These are phyloP conservation scores for Caracal caracal DNA, from an alignment of 2,113 vertebrate species.

Conservation along the genomic window DNA sequence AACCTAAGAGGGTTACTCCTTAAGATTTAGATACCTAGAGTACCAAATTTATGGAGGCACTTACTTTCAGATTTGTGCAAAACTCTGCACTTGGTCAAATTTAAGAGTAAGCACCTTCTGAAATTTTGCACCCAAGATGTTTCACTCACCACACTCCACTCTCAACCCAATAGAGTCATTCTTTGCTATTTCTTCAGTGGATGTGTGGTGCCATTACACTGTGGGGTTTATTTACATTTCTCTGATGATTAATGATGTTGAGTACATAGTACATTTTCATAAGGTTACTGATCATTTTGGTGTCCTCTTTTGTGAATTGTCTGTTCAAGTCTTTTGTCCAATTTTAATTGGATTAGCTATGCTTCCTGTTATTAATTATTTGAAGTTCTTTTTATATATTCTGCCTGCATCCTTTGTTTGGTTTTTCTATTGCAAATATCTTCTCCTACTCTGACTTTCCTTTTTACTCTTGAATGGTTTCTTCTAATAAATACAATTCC, in stretches of 20 bases:
- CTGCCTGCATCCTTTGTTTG: not conserved
- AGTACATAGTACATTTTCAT: not conserved
- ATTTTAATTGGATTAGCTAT: slow-evolving; percentile 47
- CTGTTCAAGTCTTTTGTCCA: not conserved
- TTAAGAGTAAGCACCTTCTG: not conserved
- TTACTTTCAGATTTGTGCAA: not conserved
- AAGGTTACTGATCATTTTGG: not conserved
- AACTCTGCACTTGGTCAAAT: not conserved
- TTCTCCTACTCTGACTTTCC: not conserved
- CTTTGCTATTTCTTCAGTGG: not conserved
- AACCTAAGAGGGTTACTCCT: not conserved
- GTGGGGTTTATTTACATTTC: not conserved
- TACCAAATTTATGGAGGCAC: not conserved
- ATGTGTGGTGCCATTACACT: not conserved
- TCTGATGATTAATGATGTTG: not conserved
- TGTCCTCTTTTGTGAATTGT: not conserved
- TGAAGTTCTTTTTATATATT: not conserved
- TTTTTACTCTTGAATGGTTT: not conserved
- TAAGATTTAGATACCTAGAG: not conserved
- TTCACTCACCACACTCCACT: not conserved
- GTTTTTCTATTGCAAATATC: not conserved
- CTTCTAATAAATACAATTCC: not conserved
- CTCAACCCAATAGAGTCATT: not conserved
- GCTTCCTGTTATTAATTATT: not conserved
- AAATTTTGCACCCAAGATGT: not conserved